Base-by-base conservation (phyloP, 1,140 invertebrate genomes). In the Lerema accius region DNA sequence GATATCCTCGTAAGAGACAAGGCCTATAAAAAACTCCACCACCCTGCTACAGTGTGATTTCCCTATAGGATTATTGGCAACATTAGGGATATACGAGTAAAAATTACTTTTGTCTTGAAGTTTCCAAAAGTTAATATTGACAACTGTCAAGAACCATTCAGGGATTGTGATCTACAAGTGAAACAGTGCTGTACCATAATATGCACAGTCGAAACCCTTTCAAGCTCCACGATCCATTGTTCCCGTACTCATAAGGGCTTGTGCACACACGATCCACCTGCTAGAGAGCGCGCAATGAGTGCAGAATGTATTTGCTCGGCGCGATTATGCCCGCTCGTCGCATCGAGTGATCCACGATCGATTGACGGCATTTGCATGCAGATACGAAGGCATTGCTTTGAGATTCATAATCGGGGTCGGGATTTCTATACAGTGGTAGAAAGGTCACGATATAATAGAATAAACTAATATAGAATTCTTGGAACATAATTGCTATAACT, bases 271-370 rank as follows among this genome's bases (percentile, higher is more conserved):
- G 65, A 59, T 67, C 75, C 69, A 74, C 71, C 65, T 68, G 67
- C 64, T 46, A 73, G 67, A 73, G 70, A 58, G 61, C 61, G 62
- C 69, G 67, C 67, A 73, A 75, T 72, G 70, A 81, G 78, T 77
- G 78, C 73, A 71, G 64, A 76, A 72, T 63, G 76, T 81, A 81
- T 81, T 81, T 81, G 74, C 76, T 49, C 40, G 48, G 62, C 64
- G 67, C 74, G 76, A 77, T 81, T 79, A 79, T 70, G 69, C 69
- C 71, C 51, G 67, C 66, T 65, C 61, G 55, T 19, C 67, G 66
- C 60, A 60, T 61, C 42, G 50, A 48, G 42, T 32, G 56, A 59
- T 65, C 14, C 43, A 15, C 15, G 28, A 46, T 58, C 55, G 26
- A 46, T 45, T 45, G 55, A 43, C 50, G 39, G 50, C 10, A 32